A percentile compares a stretch with the other conserved stretches of the same genome.
Conservation (phyloP, 2,888 invertebrate species). For the Sphaerophoria rueppellii region DNA sequence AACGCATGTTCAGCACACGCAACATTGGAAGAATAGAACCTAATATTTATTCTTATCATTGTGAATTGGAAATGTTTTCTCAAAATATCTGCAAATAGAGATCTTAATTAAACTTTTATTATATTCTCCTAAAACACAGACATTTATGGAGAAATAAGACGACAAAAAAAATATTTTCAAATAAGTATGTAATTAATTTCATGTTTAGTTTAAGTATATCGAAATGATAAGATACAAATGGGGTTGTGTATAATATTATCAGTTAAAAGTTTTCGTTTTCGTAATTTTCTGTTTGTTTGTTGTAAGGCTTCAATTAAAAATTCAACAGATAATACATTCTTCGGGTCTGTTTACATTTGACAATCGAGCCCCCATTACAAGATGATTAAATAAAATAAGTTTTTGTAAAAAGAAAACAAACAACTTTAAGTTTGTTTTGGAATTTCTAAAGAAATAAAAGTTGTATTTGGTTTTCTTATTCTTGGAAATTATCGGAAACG, state of each 20-base stretch:
- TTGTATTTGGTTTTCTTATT: background rate
- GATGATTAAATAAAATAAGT: slow-evolving; percentile 68
- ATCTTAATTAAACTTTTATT: slow-evolving; percentile 67
- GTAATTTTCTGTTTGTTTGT: slow-evolving; percentile 37
- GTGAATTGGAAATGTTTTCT: slow-evolving; percentile 49
- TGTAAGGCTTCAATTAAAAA: slow-evolving; percentile 40
- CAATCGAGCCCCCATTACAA: slow-evolving; percentile 48
- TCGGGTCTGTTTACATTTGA: slow-evolving; percentile 16
- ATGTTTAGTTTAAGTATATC: slow-evolving; percentile 69
- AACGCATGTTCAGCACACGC: background rate
- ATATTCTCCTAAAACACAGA: slow-evolving; percentile 37
- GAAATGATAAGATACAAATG: slow-evolving; percentile 68
- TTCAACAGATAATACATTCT: slow-evolving; percentile 2
- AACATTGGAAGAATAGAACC: slow-evolving; percentile 20
- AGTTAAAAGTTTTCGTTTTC: slow-evolving; percentile 43
- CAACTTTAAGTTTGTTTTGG: slow-evolving; percentile 26
- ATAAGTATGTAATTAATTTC: slow-evolving; percentile 70
- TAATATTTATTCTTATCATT: slow-evolving; percentile 18
- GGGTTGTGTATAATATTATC: slow-evolving; percentile 51
- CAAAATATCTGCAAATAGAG: slow-evolving; percentile 50
- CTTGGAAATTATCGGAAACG: slow-evolving; percentile 15
- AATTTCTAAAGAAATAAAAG: background rate
- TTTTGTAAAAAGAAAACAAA: slow-evolving; percentile 50
- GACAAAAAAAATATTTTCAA: slow-evolving; percentile 66
- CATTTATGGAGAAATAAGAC: background rate